Evolutionary conservation across 2,888 invertebrate species (phyloP).

Genomic region (Metopia argyrocephala): DNA sequence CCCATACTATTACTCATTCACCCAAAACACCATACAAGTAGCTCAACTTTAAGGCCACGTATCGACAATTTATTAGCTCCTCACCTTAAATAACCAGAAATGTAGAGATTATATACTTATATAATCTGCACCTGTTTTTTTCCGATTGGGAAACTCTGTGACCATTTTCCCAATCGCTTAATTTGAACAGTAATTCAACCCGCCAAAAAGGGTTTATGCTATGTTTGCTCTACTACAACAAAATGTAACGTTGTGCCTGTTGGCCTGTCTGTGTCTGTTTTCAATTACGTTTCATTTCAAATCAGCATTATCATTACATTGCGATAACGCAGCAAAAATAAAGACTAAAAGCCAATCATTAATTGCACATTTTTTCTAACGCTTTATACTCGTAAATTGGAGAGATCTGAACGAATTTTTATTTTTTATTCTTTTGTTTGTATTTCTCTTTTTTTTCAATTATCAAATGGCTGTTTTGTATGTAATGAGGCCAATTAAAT

Average conservation of each 20-base stretch:
- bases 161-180: too few relatives aligned
- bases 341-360: background rate
- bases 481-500: constrained; percentile 67
- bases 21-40: too few relatives aligned
- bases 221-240: background rate
- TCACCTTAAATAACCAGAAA: too few relatives aligned
- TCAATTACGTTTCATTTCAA: background rate
- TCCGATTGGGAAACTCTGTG: too few relatives aligned
- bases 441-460: background rate
- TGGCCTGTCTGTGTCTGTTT: background rate
- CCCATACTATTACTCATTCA: too few relatives aligned
- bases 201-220: background rate
- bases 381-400: background rate
- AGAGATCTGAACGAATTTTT: constrained; percentile 18
- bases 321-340: background rate
- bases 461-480: constrained; percentile 16
- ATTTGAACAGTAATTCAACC: background rate
- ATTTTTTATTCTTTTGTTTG: constrained; percentile 14
- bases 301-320: background rate
- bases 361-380: constrained; percentile 22
- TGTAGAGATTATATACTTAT: too few relatives aligned
- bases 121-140: too few relatives aligned
- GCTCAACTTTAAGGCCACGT: too few relatives aligned
- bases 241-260: background rate
- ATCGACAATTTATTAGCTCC: too few relatives aligned